phyloP scores from a whole-genome alignment of 2,797 vertebrate genomes.

The Lepus townsendii region DNA sequence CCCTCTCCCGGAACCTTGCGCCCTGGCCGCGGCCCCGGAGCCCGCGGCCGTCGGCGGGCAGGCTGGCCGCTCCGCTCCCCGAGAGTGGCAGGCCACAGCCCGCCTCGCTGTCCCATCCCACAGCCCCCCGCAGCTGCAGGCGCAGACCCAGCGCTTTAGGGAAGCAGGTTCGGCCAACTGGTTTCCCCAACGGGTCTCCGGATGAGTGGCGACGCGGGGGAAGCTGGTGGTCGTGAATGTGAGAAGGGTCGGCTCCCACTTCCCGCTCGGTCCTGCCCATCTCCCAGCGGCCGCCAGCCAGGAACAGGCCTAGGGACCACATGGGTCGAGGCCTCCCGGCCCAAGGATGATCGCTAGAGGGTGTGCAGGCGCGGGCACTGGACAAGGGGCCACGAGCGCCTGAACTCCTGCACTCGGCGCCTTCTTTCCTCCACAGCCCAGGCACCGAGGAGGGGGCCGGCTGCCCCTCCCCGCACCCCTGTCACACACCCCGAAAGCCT shows the following conservation, averaged over 20 bases:
- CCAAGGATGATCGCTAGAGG: neutral
- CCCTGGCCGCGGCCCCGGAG: slow-evolving; percentile 84
- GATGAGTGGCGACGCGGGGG: neutral
- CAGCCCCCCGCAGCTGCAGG: neutral
- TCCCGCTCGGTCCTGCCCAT: neutral
- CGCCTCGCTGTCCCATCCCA: neutral
- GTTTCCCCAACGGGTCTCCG: neutral
- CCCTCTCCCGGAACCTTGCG: slow-evolving; percentile 86
- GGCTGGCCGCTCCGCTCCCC: slow-evolving; percentile 75
- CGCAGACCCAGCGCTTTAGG: neutral
- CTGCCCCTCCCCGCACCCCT: neutral
- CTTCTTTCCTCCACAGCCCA: neutral
- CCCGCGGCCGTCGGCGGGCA: slow-evolving; percentile 78
- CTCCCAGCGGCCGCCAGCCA: neutral
- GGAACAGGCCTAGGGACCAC: neutral
- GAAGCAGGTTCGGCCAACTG: neutral
- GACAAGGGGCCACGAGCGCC: neutral
- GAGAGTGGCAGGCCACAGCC: neutral
- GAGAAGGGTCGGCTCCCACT: neutral
- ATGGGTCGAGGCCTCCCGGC: neutral
- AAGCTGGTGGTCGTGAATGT: neutral
- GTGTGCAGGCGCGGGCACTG: neutral
- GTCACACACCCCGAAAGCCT: neutral
- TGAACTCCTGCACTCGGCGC: neutral
- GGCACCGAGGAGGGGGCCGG: neutral